A percentile compares a stretch with the other conserved stretches of the same genome.
These are phyloP conservation scores for Spialia ferax DNA, from an alignment of 2,888 invertebrate genomes.

Conservation along the genomic window DNA sequence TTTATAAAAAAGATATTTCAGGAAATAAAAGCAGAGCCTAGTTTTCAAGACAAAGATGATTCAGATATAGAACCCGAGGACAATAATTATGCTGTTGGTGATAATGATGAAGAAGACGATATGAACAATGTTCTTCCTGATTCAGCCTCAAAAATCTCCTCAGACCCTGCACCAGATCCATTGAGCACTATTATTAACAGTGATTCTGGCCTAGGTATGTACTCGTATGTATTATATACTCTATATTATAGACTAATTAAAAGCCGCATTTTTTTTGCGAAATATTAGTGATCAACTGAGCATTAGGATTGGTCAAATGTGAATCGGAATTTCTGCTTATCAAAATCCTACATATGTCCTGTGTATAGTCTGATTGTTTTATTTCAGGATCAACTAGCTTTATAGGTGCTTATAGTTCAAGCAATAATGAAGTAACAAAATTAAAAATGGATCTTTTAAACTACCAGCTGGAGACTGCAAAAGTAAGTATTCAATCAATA, in stretches of 20 bases:
- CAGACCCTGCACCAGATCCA: slow-evolving; percentile 53
- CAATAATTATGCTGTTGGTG: slow-evolving; percentile 44
- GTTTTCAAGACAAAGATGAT: slow-evolving; percentile 52
- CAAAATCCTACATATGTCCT: no score
- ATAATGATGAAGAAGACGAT: slow-evolving; percentile 44
- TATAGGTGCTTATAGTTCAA: slow-evolving; percentile 47
- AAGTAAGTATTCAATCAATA: slow-evolving; percentile 56
- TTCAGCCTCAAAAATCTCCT: neutral
- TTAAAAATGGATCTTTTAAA: slow-evolving; percentile 71
- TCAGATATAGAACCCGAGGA: slow-evolving; percentile 10
- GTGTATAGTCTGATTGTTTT: neutral
- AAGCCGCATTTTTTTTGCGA: no score
- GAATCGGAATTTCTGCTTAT: no score
- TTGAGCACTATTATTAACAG: slow-evolving; percentile 62
- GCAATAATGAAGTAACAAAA: slow-evolving; percentile 65
- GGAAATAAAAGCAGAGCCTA: slow-evolving; percentile 67
- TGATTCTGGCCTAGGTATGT: slow-evolving; percentile 63
- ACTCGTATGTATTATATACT: no score
- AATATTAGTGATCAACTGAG: no score
- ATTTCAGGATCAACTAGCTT: slow-evolving; percentile 58
- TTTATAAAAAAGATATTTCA: no score
- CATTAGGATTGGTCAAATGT: no score
- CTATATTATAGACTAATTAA: no score
- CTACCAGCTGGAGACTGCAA: slow-evolving; percentile 75
- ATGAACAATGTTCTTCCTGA: neutral